Base-by-base conservation (phyloP, 2,797 vertebrate genomes). In the Propithecus perrieri region DNA sequence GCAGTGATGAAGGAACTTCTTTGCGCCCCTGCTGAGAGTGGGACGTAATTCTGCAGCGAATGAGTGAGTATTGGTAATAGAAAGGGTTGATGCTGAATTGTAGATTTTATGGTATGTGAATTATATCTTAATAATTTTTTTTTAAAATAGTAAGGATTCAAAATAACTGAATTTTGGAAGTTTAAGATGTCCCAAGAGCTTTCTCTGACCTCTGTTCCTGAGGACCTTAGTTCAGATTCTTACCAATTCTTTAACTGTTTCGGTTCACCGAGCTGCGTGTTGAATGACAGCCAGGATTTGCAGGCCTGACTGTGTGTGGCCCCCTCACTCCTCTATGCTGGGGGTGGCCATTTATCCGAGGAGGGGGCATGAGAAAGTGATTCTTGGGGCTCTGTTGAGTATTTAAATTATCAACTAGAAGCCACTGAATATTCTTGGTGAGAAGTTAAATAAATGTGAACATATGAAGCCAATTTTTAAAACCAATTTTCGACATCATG, bases 381-480 rank as follows among this genome's bases (percentile, higher is more conserved):
- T 78, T 91, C 97, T 94, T 88, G 41, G n/a, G 65, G 17, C 14
- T 65, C 65, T 46, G 18, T 89, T 89, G 10, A 38, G 71, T 53
- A 3, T 65, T 92, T 97, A 30, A 94, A 87, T 26, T 61, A 74
- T 11, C 46, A 55, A 24, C 86, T 91, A 18, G 79, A 92, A 85
- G 46, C 55, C 89, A 71, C 72, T 96, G 92, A 94, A 94, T 93
- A 84, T 85, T 93, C 69, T 0, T 4, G 12, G 3, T 48, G 89
- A 67, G 91, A 97, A 75, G 69, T 85, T 84, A 87, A 95, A 75
- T 59, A 95, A 89, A 83, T 75, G 81, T 95, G 92, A 97, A 86
- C 75, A 86, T 92, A 46, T 53, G 78, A 97, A 97, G 86, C 59
- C 1, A 12, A 97, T 94, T 97, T 92, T 90, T 38, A 7, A 12